Evolutionary conservation across 2,888 invertebrate genomes (phyloP).

Genomic region (Mylabris sibirica): DNA sequence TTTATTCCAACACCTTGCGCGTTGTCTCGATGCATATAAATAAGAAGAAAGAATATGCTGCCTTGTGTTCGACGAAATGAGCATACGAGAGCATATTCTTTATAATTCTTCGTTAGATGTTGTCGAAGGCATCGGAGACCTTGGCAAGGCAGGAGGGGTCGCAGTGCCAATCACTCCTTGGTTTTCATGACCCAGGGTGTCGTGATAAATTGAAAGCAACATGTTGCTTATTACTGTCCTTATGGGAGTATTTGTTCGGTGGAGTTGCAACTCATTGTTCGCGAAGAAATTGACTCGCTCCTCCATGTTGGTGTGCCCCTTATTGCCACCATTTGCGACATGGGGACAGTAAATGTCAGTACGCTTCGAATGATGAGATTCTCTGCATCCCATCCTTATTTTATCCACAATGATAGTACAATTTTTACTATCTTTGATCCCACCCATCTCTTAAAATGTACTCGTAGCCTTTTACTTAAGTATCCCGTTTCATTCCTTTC

Average conservation of each 20-base stretch:
- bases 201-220: neutral
- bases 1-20: neutral
- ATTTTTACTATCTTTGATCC: conserved; percentile 10
- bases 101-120: neutral
- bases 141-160: too few relatives aligned
- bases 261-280: neutral
- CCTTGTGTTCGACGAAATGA: conserved; percentile 14
- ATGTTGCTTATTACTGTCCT: conserved; percentile 1
- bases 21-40: neutral
- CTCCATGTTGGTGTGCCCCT: neutral
- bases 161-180: neutral
- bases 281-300: neutral
- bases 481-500: neutral
- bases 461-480: conserved; percentile 6
- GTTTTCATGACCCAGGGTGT: too few relatives aligned
- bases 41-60: neutral
- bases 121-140: conserved; percentile 1
- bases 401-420: too few relatives aligned
- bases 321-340: conserved; percentile 13
- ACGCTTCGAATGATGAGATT: too few relatives aligned
- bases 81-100: conserved; percentile 7
- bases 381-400: too few relatives aligned
- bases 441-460: conserved; percentile 15
- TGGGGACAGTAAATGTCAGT: too few relatives aligned
- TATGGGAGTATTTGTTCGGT: neutral